phyloP scores from a whole-genome alignment of 2,113 vertebrate genomes.

The Ctenomys sociabilis region DNA sequence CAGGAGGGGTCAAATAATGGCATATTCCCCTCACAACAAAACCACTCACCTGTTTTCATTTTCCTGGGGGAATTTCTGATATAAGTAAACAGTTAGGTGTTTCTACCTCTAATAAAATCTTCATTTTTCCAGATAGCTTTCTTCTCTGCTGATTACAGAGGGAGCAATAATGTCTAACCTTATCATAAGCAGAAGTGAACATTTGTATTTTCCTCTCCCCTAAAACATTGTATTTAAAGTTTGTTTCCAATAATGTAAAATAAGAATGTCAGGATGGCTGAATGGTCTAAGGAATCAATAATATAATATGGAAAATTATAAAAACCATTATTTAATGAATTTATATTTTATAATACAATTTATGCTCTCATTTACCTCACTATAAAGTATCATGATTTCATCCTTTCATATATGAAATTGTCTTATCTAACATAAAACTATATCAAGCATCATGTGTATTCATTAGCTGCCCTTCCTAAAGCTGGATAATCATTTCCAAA shows the following conservation, averaged over 20 bases:
- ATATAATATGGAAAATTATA: neutral
- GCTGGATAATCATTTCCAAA: neutral
- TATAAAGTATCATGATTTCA: neutral
- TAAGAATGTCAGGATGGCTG: neutral
- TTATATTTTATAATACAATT: neutral
- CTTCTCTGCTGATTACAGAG: neutral
- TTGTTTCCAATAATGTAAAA: neutral
- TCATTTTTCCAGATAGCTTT: neutral
- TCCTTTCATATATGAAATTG: neutral
- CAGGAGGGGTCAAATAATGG: too few relatives aligned
- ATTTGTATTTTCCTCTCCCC: neutral
- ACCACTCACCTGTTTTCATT: neutral
- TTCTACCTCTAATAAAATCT: neutral
- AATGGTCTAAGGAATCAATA: neutral
- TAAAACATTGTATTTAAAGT: neutral
- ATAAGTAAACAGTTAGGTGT: neutral
- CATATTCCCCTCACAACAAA: neutral
- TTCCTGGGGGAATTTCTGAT: neutral
- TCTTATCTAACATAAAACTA: neutral
- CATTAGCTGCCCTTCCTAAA: neutral
- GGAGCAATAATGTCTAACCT: neutral
- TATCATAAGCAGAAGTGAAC: neutral
- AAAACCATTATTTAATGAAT: neutral
- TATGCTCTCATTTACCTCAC: neutral
- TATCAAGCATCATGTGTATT: neutral